Conservation (phyloP, 2,888 invertebrate species). For the Xylophagus ater region DNA sequence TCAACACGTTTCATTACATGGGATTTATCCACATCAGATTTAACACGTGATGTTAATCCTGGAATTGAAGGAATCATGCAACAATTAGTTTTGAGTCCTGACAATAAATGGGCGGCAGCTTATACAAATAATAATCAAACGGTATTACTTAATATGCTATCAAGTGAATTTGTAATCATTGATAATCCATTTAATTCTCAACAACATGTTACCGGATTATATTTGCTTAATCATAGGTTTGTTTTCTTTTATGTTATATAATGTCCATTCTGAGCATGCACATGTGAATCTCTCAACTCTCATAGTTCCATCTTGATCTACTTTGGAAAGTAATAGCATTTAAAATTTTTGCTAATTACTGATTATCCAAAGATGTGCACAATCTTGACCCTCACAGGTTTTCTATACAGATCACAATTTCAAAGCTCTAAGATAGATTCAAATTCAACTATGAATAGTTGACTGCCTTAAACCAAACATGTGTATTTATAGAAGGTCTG, state of each 20-base stretch:
- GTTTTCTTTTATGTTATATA: too few relatives aligned
- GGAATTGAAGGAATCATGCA: slow-evolving; percentile 95
- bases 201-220: slow-evolving; percentile 49
- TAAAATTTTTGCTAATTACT: too few relatives aligned
- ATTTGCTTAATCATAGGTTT: slow-evolving; percentile 53
- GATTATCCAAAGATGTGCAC: too few relatives aligned
- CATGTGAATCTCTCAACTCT: too few relatives aligned
- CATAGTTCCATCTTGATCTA: too few relatives aligned
- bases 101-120: slow-evolving; percentile 92
- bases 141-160: slow-evolving; percentile 81
- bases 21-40: slow-evolving; percentile 91
- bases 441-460: neutral
- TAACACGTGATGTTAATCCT: slow-evolving; percentile 86
- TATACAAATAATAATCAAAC: slow-evolving; percentile 95
- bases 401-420: too few relatives aligned
- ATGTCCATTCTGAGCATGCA: too few relatives aligned
- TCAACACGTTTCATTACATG: slow-evolving; percentile 95
- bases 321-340: too few relatives aligned
- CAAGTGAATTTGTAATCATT: slow-evolving; percentile 82
- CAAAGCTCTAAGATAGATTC: too few relatives aligned
- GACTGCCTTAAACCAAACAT: too few relatives aligned
- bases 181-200: slow-evolving; percentile 68
- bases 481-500: too few relatives aligned
- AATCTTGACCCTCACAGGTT: too few relatives aligned
- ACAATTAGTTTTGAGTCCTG: slow-evolving; percentile 80